A percentile compares a stretch with the other conserved stretches of the same genome.
These are phyloP conservation scores for Phaethornis superciliosus DNA, from an alignment of 2,113 vertebrate genomes.

Conservation along the genomic window DNA sequence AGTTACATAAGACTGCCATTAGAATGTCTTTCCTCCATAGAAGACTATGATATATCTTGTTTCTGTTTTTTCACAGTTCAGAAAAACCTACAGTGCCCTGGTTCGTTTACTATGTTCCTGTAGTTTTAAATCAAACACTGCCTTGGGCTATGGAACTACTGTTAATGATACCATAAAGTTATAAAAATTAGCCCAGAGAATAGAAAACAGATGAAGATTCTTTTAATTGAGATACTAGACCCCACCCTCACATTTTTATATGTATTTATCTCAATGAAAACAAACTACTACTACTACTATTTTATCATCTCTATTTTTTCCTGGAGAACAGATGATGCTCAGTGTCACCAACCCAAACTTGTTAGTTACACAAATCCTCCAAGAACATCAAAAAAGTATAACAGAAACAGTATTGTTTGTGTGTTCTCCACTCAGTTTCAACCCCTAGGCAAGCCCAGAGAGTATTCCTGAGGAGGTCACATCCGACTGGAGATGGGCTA, in stretches of 20 bases:
- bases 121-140: slow-evolving; percentile 42
- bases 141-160: slow-evolving; percentile 14
- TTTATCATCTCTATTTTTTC: neutral
- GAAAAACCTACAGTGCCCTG: neutral
- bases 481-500: neutral
- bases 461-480: neutral
- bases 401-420: neutral
- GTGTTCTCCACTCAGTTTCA: neutral
- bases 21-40: neutral
- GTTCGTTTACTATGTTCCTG: slow-evolving; percentile 11
- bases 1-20: neutral
- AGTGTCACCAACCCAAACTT: neutral
- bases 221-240: neutral
- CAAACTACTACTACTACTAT: neutral
- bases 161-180: neutral
- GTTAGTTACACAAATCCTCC: neutral
- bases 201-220: neutral
- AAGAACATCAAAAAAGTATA: neutral
- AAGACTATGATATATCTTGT: neutral
- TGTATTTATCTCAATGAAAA: neutral
- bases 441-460: neutral
- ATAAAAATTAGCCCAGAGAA: slow-evolving; percentile 29
- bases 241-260: neutral
- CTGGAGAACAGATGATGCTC: neutral
- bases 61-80: neutral